Evolutionary conservation across 2,888 invertebrate species (phyloP).

Genomic region (Galeruca laticollis): DNA sequence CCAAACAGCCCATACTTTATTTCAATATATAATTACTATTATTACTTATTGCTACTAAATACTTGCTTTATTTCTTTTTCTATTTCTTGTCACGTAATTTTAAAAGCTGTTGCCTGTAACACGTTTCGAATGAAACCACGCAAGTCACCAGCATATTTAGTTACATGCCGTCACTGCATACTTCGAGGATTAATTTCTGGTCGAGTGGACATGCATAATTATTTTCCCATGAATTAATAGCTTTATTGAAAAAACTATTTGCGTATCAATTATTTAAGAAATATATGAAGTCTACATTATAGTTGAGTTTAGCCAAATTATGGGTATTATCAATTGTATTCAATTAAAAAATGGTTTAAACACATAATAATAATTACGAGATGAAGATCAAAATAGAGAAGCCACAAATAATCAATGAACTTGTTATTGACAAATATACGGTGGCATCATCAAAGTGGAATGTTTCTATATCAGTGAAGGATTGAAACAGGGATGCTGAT

Average conservation of each 20-base stretch:
- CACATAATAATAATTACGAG: too few relatives aligned
- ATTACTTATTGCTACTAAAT: background rate
- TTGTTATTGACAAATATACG: too few relatives aligned
- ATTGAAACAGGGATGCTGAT: too few relatives aligned
- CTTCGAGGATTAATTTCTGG: slow-evolving; percentile 17
- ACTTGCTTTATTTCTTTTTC: slow-evolving; percentile 2
- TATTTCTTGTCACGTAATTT: slow-evolving; percentile 22
- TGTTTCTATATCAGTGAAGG: too few relatives aligned
- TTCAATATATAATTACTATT: background rate
- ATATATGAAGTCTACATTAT: too few relatives aligned
- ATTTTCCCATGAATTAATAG: slow-evolving; percentile 7
- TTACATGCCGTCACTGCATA: slow-evolving; percentile 27
- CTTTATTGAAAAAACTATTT: background rate
- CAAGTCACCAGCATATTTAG: slow-evolving; percentile 21
- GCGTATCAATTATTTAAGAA: background rate
- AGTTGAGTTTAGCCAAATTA: too few relatives aligned
- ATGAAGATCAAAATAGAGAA: too few relatives aligned
- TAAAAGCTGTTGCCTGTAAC: slow-evolving; percentile 16
- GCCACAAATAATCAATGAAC: too few relatives aligned
- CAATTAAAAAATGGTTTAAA: too few relatives aligned
- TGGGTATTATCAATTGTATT: too few relatives aligned
- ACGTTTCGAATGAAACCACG: slow-evolving; percentile 24
- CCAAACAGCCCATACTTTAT: too few relatives aligned
- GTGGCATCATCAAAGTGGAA: too few relatives aligned
- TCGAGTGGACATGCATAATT: background rate